phyloP scores from a whole-genome alignment of 2,113 vertebrate genomes.

The Zosterops borbonicus region DNA sequence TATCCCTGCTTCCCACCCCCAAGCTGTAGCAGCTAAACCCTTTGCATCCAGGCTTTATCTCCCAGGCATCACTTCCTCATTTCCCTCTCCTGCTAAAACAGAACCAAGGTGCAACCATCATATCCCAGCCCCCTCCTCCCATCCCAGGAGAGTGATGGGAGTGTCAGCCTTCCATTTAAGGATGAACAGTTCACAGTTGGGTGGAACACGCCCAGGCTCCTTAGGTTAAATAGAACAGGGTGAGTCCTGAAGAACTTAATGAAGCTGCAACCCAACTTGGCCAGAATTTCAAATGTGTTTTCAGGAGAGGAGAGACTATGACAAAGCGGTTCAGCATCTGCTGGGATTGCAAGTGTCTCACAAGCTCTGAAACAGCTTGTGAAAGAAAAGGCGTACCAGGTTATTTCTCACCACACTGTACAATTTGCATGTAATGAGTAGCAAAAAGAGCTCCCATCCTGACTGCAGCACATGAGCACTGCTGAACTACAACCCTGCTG shows the following conservation, averaged over 20 bases:
- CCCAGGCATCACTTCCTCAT: neutral
- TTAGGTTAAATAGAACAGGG: neutral
- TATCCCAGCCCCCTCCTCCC: neutral
- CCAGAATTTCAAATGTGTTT: conserved; percentile 10
- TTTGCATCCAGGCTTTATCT: neutral
- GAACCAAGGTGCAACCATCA: neutral
- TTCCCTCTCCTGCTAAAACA: neutral
- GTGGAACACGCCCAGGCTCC: conserved; percentile 4
- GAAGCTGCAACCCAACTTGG: neutral
- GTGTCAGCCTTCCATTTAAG: neutral
- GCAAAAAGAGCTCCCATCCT: neutral
- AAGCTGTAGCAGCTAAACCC: neutral
- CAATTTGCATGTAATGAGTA: neutral
- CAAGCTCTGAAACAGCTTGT: neutral
- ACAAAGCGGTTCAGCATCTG: neutral
- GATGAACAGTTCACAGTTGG: neutral
- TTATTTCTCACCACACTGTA: neutral
- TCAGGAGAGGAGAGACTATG: neutral
- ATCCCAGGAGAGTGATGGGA: neutral
- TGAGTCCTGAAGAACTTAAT: conserved; percentile 1
- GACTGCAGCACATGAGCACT: neutral
- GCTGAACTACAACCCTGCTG: neutral
- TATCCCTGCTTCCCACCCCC: neutral
- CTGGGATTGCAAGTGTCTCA: neutral
- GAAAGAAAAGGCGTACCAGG: neutral